A percentile compares a stretch with the other conserved stretches of the same genome.
These are phyloP conservation scores for Drosophila kuntzei DNA, from an alignment of 2,888 invertebrate genomes.

Conservation along the genomic window DNA sequence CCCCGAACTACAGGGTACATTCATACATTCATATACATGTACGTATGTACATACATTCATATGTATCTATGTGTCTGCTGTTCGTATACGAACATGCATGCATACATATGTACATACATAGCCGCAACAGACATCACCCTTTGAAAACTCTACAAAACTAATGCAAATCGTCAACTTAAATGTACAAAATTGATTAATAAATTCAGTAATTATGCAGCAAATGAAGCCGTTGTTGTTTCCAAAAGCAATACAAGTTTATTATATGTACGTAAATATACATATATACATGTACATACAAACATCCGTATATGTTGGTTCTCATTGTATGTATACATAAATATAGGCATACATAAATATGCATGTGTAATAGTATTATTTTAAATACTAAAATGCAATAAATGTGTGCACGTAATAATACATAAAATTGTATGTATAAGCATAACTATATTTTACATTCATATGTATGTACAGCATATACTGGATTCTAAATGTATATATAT, in stretches of 20 bases:
- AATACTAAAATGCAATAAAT: conserved; percentile 14
- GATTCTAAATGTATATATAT: conserved; percentile 5
- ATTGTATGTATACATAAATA: conserved; percentile 22
- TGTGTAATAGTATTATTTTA: conserved; percentile 7
- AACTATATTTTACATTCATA: conserved; percentile 15
- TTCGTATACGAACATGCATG: neutral
- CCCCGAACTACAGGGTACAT: conserved; percentile 17
- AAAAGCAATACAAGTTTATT: conserved; percentile 22
- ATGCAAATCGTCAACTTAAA: conserved; percentile 10
- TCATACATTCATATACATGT: neutral
- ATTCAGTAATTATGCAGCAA: conserved; percentile 12
- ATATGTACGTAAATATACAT: conserved; percentile 5
- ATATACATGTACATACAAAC: neutral
- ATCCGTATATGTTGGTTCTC: conserved; percentile 17
- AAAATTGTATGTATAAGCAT: conserved; percentile 20
- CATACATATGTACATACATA: conserved; percentile 1
- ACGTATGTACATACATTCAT: neutral
- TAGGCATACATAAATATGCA: conserved; percentile 3
- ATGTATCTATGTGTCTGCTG: conserved; percentile 17
- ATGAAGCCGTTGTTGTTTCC: conserved; percentile 5
- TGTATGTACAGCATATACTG: conserved; percentile 4
- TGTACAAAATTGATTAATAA: conserved; percentile 9
- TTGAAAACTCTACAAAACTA: conserved; percentile 1
- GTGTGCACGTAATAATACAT: conserved; percentile 21
- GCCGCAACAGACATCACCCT: conserved; percentile 13